Base-by-base conservation (phyloP, 2,888 invertebrate species). In the Candidula unifasciata region DNA sequence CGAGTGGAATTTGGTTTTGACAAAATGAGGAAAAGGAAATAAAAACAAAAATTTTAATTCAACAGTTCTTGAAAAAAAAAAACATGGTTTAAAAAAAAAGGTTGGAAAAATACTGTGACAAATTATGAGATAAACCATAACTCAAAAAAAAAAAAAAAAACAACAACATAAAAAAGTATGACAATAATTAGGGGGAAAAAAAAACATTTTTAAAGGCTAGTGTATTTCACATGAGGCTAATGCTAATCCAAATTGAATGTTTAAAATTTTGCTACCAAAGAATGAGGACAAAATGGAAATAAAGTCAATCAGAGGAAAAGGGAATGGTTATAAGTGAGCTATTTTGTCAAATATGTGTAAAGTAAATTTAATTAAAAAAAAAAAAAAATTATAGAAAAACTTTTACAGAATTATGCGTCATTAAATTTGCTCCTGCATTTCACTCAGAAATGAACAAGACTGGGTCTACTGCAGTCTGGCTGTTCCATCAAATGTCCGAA, bases 401-500 rank as follows among this genome's bases (percentile, higher is more conserved):
- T 27, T 3, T 27, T 66, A 27, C 8, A 66, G 27, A 66, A n/a
- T 66, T n/a, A 27, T 66, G 44, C 44, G 44, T 44, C 44, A 44
- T 44, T 8, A 44, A 73, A 73, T 44, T 73, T 44, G 44, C 44
- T 44, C 6, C 37, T 10, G 44, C 44, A 73, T 73, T 44, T n/a
- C 73, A 44, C 44, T 52, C 6, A 44, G 27, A 73, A 73, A 73
- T 44, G 44, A 44, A 5, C 8, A 5, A n/a, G 37, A 71, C 24
- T 24, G 2, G 71, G 24, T 21, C 37, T 37, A 44, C 44, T 73
- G 33, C 33, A 27, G 27, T n/a, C n/a, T 52, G 44, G n/a, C 73
- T 18, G n/a, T 73, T 73, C 73, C 73, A 73, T 44, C 73, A n/a
- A 44, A 73, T 73, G 73, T 37, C 73, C 73, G 13, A 44, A 73